Conservation (phyloP, 2,797 vertebrate species). For the Ceryle rudis region DNA sequence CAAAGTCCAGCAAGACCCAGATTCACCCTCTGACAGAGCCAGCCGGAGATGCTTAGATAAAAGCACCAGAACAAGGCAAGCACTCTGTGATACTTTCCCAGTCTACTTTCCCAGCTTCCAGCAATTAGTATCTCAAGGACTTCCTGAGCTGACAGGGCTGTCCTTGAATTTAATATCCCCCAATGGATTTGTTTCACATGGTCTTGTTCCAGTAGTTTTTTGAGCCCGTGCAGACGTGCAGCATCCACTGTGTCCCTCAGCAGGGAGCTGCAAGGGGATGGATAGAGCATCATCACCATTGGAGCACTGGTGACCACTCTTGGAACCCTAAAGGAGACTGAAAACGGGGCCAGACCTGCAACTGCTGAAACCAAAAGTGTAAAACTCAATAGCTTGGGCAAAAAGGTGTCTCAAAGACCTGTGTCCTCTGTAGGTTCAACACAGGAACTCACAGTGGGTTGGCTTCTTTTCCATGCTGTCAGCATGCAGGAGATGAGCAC, state of each 20-base stretch:
- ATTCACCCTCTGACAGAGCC: neutral
- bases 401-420: neutral
- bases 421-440: neutral
- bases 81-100: neutral
- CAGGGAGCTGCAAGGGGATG: neutral
- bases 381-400: neutral
- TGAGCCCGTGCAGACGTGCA: accelerated
- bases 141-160: constrained; percentile 10
- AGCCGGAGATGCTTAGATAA: neutral
- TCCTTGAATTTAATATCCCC: neutral
- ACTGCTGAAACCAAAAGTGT: neutral
- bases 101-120: constrained; percentile 55
- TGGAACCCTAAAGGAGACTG: neutral
- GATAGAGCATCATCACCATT: accelerated
- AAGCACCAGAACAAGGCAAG: neutral
- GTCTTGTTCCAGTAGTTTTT: neutral
- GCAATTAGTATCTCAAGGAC: neutral
- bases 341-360: neutral
- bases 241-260: neutral
- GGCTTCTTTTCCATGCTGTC: neutral
- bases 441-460: neutral
- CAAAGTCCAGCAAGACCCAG: neutral
- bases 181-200: neutral
- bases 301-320: accelerated
- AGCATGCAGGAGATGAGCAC: neutral